These are phyloP conservation scores for Haliclona indistincta DNA, from an alignment of 37 sponge, comb jelly and placozoan genomes.

Conservation along the genomic window DNA sequence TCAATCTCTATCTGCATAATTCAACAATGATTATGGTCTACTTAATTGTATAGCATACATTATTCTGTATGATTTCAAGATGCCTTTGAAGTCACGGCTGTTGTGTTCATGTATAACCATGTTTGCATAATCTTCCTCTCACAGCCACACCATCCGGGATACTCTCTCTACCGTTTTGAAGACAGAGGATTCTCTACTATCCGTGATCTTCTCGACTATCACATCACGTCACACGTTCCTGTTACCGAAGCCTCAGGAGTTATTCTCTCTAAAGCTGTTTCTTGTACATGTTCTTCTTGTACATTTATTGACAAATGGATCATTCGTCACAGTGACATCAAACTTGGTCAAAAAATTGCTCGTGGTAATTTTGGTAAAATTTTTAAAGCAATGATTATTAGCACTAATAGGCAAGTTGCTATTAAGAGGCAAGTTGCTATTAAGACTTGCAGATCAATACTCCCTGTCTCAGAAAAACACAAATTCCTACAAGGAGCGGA, in stretches of 20 bases:
- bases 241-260: slow-evolving; percentile 62
- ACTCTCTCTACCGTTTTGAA: slow-evolving; percentile 70
- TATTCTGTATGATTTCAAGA: too few relatives aligned
- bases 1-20: too few relatives aligned
- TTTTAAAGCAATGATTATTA: slow-evolving; percentile 51
- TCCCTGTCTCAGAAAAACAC: slow-evolving; percentile 61
- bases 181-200: slow-evolving; percentile 50
- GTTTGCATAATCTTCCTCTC: neutral
- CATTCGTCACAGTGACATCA: slow-evolving; percentile 29
- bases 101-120: neutral
- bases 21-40: too few relatives aligned
- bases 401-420: slow-evolving; percentile 53
- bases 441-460: slow-evolving; percentile 77
- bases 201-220: slow-evolving; percentile 59
- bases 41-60: too few relatives aligned
- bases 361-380: slow-evolving; percentile 94
- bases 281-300: too few relatives aligned
- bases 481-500: slow-evolving; percentile 93
- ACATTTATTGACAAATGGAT: slow-evolving; percentile 68
- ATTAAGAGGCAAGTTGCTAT: too few relatives aligned
- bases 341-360: slow-evolving; percentile 49
- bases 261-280: slow-evolving; percentile 18
- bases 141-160: slow-evolving; percentile 14
- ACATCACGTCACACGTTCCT: slow-evolving; percentile 29
- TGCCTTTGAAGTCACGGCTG: too few relatives aligned